Conservation (phyloP, 2,113 vertebrate species). For the Hystrix brachyura region DNA sequence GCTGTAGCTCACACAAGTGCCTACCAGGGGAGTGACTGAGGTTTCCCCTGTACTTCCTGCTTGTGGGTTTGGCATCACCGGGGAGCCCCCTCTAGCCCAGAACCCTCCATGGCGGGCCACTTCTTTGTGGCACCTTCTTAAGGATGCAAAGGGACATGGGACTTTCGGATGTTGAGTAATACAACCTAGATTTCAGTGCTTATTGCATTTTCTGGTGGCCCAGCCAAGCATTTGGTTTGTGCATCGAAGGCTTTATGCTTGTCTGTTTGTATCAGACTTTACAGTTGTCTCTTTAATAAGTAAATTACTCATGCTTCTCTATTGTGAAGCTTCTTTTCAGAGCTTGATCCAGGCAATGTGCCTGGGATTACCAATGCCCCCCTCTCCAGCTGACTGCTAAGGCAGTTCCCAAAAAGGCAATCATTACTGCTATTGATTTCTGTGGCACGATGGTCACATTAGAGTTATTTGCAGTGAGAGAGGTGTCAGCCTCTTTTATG, state of each 20-base stretch:
- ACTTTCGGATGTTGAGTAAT: constrained; percentile 65
- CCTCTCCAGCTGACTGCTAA: constrained; percentile 64
- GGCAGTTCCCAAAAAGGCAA: constrained; percentile 72
- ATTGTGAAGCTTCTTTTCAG: constrained; percentile 62
- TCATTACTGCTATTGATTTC: constrained; percentile 57
- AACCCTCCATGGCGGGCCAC: background rate
- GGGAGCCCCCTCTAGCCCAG: constrained; percentile 61
- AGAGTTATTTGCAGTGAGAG: constrained; percentile 62
- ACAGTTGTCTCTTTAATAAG: constrained; percentile 80
- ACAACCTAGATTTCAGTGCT: constrained; percentile 71
- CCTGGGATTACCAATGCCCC: constrained; percentile 66
- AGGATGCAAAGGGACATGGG: constrained; percentile 19
- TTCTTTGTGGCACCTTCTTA: constrained; percentile 44
- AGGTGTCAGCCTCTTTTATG: background rate
- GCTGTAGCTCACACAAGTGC: background rate
- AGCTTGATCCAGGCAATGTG: constrained; percentile 61
- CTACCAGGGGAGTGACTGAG: constrained; percentile 24
- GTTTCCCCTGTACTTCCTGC: constrained; percentile 73
- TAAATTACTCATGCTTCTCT: constrained; percentile 68
- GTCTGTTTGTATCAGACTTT: constrained; percentile 83
- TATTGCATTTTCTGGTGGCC: constrained; percentile 77
- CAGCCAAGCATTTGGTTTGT: constrained; percentile 74
- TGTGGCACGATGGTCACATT: constrained; percentile 23
- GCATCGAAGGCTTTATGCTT: constrained; percentile 73
- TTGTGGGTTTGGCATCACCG: constrained; percentile 47